A percentile compares a stretch with the other conserved stretches of the same genome.
Conservation (phyloP, 2,113 vertebrate genomes). For the Aegotheles bennettii region DNA sequence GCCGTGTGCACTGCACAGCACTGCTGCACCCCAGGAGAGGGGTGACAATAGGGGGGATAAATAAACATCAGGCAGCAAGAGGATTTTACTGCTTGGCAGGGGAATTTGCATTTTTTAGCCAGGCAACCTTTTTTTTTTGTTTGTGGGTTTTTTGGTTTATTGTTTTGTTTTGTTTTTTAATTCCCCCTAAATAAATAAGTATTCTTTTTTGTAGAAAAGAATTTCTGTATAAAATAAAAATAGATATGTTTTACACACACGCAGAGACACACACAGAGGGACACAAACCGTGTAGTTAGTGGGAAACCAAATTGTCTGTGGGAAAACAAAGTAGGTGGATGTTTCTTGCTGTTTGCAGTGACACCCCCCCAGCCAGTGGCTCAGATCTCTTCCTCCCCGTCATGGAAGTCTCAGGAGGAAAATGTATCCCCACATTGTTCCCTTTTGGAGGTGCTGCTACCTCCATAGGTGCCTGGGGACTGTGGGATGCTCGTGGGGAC, state of each 20-base stretch:
- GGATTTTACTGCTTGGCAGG: background rate
- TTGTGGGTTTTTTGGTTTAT: background rate
- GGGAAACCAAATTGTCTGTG: background rate
- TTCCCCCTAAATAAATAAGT: background rate
- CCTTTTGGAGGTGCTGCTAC: background rate
- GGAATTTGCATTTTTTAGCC: background rate
- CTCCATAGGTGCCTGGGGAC: background rate
- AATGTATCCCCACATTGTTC: accelerated
- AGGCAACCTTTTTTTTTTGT: background rate
- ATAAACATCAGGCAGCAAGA: background rate
- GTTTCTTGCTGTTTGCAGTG: background rate
- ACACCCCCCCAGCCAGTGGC: accelerated
- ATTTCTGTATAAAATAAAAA: background rate
- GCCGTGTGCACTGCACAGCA: background rate
- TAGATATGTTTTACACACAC: background rate
- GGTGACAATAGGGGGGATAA: background rate
- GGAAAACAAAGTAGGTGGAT: background rate
- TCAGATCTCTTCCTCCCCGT: background rate
- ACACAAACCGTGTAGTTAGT: background rate
- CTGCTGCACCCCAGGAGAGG: background rate
- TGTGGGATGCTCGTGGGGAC: background rate
- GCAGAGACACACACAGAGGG: too few species aligned
- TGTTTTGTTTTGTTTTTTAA: background rate
- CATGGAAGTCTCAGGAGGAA: background rate
- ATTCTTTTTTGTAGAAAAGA: background rate